Percentiles rank a stretch among this genome's conserved stretches.
These are phyloP conservation scores for Falco peregrinus DNA, from an alignment of 2,797 vertebrate species.

Conservation along the genomic window DNA sequence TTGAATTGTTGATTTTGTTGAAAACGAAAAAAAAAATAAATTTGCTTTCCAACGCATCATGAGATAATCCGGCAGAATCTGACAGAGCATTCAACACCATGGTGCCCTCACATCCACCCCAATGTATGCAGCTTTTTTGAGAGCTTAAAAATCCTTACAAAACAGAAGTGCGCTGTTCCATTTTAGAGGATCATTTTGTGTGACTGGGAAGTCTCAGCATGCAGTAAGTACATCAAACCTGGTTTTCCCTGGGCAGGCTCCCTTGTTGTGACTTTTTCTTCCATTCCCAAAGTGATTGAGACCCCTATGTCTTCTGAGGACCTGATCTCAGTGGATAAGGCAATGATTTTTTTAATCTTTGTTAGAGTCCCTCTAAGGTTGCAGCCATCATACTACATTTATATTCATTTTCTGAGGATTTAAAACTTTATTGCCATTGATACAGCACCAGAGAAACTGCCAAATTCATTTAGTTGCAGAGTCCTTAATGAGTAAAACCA, in stretches of 20 bases:
- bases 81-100: not conserved
- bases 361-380: not conserved
- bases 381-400: not conserved
- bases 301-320: not conserved
- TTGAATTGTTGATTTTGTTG: not conserved
- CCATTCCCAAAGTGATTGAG: not conserved
- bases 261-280: not conserved
- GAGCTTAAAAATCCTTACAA: not conserved
- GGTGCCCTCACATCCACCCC: not conserved
- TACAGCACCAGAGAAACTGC: not conserved
- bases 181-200: not conserved
- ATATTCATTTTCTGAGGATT: not conserved
- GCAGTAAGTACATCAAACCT: not conserved
- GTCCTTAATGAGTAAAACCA: not conserved
- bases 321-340: not conserved
- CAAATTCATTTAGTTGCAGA: not conserved
- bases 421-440: not conserved
- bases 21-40: not conserved
- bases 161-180: not conserved
- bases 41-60: not conserved
- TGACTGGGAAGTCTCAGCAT: not conserved
- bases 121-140: not conserved
- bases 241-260: not conserved
- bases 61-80: not conserved
- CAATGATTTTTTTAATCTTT: not conserved